phyloP scores from a whole-genome alignment of 2,888 invertebrate species.

The Cecidostiba fungosa region DNA sequence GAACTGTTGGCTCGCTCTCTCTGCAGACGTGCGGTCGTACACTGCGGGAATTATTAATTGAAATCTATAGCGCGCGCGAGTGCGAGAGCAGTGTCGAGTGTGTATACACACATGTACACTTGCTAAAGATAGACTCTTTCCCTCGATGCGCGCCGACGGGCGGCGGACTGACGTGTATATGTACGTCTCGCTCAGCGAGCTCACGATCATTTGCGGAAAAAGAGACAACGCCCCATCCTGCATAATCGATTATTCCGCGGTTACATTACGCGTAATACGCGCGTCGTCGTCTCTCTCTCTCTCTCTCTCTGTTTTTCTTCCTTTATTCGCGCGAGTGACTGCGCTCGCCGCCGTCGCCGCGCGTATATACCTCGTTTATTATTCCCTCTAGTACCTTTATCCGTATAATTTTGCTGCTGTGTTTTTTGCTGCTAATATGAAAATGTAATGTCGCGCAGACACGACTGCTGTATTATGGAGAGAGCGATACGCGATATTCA shows the following conservation, averaged over 20 bases:
- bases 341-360: background rate
- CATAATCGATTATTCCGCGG: slow-evolving; percentile 72
- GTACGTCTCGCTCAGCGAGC: slow-evolving; percentile 41
- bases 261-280: slow-evolving; percentile 25
- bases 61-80: slow-evolving; percentile 71
- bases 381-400: slow-evolving; percentile 17
- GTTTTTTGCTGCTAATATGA: slow-evolving; percentile 12
- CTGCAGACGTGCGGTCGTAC: slow-evolving; percentile 52
- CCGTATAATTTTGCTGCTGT: slow-evolving; percentile 6
- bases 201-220: slow-evolving; percentile 66
- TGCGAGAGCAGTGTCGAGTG: slow-evolving; percentile 4
- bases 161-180: slow-evolving; percentile 65
- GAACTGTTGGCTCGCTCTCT: slow-evolving; percentile 40
- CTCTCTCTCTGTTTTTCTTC: slow-evolving; percentile 22
- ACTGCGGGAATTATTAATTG: slow-evolving; percentile 72
- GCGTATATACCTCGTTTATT: slow-evolving; percentile 13
- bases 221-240: slow-evolving; percentile 63
- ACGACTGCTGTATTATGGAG: background rate
- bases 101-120: slow-evolving; percentile 4
- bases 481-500: background rate
- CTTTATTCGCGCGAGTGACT: background rate
- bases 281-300: background rate
- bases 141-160: slow-evolving; percentile 37
- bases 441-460: slow-evolving; percentile 12
- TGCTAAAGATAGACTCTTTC: slow-evolving; percentile 70